Evolutionary conservation across 1,140 invertebrate genomes (phyloP).

Genomic region (Lucilia sericata): DNA sequence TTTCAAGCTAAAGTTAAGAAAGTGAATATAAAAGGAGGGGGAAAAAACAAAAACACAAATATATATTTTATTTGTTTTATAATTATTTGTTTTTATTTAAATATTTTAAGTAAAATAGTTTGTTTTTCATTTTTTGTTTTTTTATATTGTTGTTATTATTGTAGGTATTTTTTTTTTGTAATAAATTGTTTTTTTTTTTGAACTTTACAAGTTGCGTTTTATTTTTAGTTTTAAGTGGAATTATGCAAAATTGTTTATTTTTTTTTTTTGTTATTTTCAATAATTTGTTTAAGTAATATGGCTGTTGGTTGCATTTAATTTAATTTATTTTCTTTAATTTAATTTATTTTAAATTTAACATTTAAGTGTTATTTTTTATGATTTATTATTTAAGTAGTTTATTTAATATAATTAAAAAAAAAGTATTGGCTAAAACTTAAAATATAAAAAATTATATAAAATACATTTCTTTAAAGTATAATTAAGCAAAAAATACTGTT

Average conservation of each 20-base stretch:
- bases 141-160: too few species aligned
- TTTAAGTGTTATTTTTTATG: background rate
- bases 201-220: conserved; percentile 6
- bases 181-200: background rate
- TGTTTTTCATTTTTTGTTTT: background rate
- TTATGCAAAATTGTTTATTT: background rate
- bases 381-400: conserved; percentile 31
- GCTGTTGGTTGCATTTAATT: background rate
- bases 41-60: too few species aligned
- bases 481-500: conserved; percentile 42
- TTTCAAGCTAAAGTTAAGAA: background rate
- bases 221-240: background rate
- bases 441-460: background rate
- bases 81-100: background rate
- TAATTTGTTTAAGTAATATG: conserved; percentile 25
- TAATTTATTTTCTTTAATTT: background rate
- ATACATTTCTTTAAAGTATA: conserved; percentile 35
- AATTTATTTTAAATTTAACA: conserved; percentile 26
- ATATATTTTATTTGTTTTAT: background rate
- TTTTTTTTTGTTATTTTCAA: background rate
- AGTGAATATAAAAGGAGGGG: too few species aligned
- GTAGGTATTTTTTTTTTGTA: too few species aligned
- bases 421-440: conserved; percentile 37
- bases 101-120: background rate
- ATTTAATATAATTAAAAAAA: background rate